Base-by-base conservation (phyloP, 2,113 vertebrate species). In the Prunella himalayana region DNA sequence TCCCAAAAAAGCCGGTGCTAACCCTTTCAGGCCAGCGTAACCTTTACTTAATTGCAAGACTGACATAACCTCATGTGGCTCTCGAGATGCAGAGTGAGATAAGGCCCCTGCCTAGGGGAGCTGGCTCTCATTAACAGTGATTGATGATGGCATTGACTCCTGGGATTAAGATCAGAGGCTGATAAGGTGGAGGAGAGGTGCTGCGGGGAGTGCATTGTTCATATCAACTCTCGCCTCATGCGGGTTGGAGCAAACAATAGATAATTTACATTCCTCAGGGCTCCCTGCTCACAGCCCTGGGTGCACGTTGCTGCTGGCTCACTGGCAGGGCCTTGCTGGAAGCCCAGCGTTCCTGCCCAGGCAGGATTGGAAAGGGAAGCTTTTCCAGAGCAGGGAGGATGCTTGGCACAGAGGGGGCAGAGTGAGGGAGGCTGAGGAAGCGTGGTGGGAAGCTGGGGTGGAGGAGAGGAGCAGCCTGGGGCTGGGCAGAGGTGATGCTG, bases 41-140 rank as follows among this genome's bases (percentile, higher is more conserved):
- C 81, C 95, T 95, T 92, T 94, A 72, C 37, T 84, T 94, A 87
- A 81, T 94, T 84, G 60, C 77, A 49, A 1, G 19, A 24, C 39
- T 88, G 69, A 75, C 41, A 78, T 47, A 88, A 78, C 53, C 86
- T 86, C 25, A 6, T 27, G 39, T 16, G 44, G 51, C 72, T 63
- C 72, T 71, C 17, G 22, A 92, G 92, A 95, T 83, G 17, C 10
- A 25, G 42, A 41, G 16, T 23, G 77, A 72, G 95, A 94, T 95
- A 95, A 94, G n/a, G 49, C 15, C 41, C 35, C 86, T 93, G 49
- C 86, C 83, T 68, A 49, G 93, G 95, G 70, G 96, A 96, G 47
- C 86, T 96, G 6, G 6, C 24, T 7, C 49, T 94, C 91, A 82
- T 92, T 92, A 94, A 41, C 11, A 16, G 23, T 88, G 94, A 92